Evolutionary conservation across 1,140 invertebrate species (phyloP), one percentile per base, ranked within the genome.

Genomic region (Matsumurasca onukii): DNA sequence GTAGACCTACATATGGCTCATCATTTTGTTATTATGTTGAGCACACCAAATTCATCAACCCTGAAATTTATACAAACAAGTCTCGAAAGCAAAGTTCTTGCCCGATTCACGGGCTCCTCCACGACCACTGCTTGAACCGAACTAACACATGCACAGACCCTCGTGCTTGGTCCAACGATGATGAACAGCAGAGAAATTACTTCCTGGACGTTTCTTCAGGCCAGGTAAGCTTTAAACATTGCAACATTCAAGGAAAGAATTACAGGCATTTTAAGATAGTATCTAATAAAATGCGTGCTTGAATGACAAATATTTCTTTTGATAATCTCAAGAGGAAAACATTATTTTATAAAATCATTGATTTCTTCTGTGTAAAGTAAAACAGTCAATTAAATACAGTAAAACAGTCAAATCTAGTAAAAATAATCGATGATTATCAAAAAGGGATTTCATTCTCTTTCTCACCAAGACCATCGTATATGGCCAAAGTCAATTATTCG

Each of bases 11-110:
- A 25, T 24, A 27, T 24, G 30, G 30, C 25, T 59, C 55, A 59
- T 59, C 55, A 29, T 59, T 59, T 59, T 27, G 55, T 59, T 59
- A 27, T 27, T 29, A 27, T 27, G 24, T 59, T 22, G 55, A 59
- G 30, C 25, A 25, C 9, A 22, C 55, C 30, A 59, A 59, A 59
- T 59, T 59, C 2, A 59, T 59, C 25, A 59, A 59, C 24, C 30
- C 30, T 27, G 2, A 59, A 13, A 22, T 3, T n/a, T 59, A 59
- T n/a, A 22, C 55, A 12, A 25, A 5, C 30, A 24, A 59, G 5
- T 25, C 2, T 59, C 15, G 25, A 27, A 5, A 27, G 2, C 13
- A 29, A 59, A 25, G 5, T 12, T n/a, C 25, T 27, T 59, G 55
- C 25, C 2, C 25, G 9, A 27, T 27, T n/a, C 55, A 59, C 30